A percentile compares a stretch with the other conserved stretches of the same genome.
Evolutionary conservation across 2,888 invertebrate genomes (phyloP).

Genomic region (Nasonia oneida): DNA sequence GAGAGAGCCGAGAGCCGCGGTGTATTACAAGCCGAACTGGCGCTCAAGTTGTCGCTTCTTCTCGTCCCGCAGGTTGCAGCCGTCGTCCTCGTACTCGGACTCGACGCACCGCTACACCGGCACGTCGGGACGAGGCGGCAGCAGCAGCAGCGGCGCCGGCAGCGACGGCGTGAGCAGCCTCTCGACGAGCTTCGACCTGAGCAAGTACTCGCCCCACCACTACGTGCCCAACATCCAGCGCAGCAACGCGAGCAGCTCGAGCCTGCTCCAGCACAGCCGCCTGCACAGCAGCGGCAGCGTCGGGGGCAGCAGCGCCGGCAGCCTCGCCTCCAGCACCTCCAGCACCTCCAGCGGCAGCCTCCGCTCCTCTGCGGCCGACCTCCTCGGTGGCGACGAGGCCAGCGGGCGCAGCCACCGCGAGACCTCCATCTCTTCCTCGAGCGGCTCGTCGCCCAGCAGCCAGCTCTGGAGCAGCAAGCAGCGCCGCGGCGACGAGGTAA

Average conservation of each 20-base stretch:
- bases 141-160: no score
- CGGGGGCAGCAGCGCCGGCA: slow-evolving; percentile 48
- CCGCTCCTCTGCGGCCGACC: slow-evolving; percentile 64
- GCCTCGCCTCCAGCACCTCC: slow-evolving; percentile 83
- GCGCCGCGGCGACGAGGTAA: slow-evolving; percentile 72
- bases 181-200: slow-evolving; percentile 41
- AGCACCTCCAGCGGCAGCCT: slow-evolving; percentile 75
- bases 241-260: slow-evolving; percentile 56
- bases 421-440: background rate
- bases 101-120: slow-evolving; percentile 63
- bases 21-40: background rate
- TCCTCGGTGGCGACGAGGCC: slow-evolving; percentile 70
- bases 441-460: slow-evolving; percentile 58
- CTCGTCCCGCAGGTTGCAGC: slow-evolving; percentile 72
- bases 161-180: background rate
- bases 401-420: slow-evolving; percentile 45
- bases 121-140: background rate
- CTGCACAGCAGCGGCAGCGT: slow-evolving; percentile 48
- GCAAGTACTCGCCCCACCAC: slow-evolving; percentile 58
- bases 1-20: slow-evolving; percentile 48
- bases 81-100: slow-evolving; percentile 69
- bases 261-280: slow-evolving; percentile 55
- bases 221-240: slow-evolving; percentile 60
- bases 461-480: slow-evolving; percentile 68
- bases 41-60: background rate